Percentiles rank a stretch among this genome's conserved stretches.
phyloP scores from a whole-genome alignment of 2,888 invertebrate species.

The Elegia similella region DNA sequence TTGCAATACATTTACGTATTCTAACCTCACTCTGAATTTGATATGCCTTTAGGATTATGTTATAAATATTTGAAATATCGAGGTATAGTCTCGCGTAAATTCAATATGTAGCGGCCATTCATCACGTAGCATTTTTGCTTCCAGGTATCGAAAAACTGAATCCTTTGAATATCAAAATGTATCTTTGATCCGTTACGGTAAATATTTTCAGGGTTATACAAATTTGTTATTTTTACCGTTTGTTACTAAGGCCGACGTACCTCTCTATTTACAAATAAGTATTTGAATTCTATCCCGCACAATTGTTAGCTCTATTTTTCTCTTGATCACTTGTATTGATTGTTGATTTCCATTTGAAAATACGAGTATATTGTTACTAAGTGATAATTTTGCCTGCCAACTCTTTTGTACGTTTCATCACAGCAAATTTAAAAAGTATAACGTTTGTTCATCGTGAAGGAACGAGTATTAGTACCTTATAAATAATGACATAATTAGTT shows the following conservation, averaged over 20 bases:
- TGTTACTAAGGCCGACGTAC: neutral
- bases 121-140: neutral
- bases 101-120: neutral
- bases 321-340: no score
- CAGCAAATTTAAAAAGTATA: no score
- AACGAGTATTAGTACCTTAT: no score
- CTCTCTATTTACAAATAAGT: no score
- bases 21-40: conserved; percentile 1
- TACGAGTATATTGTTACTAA: no score
- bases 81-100: neutral
- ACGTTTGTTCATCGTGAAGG: no score
- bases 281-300: no score
- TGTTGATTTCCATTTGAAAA: no score
- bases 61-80: neutral
- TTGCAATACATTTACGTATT: conserved; percentile 5
- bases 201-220: neutral
- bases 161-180: neutral
- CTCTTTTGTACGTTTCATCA: no score
- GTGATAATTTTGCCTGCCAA: no score
- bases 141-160: neutral
- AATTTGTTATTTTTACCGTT: neutral
- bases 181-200: neutral
- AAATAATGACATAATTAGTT: no score
- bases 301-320: no score
- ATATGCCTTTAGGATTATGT: conserved; percentile 5